These are phyloP conservation scores for Heptranchias perlo DNA, from an alignment of 2,113 vertebrate species.

Conservation along the genomic window DNA sequence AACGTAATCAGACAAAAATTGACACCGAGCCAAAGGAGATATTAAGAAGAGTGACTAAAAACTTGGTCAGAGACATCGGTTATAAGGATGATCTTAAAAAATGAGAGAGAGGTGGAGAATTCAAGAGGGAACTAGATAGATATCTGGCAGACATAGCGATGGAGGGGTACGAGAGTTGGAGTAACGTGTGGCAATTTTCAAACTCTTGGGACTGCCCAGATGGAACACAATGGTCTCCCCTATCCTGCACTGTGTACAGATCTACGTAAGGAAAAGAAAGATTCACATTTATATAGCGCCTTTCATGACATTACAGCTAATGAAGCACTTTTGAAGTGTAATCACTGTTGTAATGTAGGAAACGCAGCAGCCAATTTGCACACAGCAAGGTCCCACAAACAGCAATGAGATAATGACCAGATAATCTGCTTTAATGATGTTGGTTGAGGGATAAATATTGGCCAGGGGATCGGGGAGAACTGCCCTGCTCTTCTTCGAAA, in stretches of 20 bases:
- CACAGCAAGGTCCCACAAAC: too few relatives aligned
- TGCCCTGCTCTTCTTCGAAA: too few relatives aligned
- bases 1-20: background rate
- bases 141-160: background rate
- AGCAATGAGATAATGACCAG: too few relatives aligned
- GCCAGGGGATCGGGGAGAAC: too few relatives aligned
- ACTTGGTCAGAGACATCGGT: background rate
- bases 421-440: too few relatives aligned
- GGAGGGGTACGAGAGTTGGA: background rate
- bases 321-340: too few relatives aligned
- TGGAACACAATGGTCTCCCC: background rate
- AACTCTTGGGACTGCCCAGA: background rate
- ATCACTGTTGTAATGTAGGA: too few relatives aligned
- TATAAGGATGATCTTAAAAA: background rate
- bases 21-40: background rate
- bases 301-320: too few relatives aligned
- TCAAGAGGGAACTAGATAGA: background rate
- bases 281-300: too few relatives aligned
- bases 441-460: too few relatives aligned
- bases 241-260: background rate
- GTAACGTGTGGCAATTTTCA: background rate
- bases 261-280: too few relatives aligned
- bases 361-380: too few relatives aligned
- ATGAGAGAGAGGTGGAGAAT: background rate
- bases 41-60: background rate